Conservation (phyloP, 2,888 invertebrate species). For the Petrolisthes manimaculis region DNA sequence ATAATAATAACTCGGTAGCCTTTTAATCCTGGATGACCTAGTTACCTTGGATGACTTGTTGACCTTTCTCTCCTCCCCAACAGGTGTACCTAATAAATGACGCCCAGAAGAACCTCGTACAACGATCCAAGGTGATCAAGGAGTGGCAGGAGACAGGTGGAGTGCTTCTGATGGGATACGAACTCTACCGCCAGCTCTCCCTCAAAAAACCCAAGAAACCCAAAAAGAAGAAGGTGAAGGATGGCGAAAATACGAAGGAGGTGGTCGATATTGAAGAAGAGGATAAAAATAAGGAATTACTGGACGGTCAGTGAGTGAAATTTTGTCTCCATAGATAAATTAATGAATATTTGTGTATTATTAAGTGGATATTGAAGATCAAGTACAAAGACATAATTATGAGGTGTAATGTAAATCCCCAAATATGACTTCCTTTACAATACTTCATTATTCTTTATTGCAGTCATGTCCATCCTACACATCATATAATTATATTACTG, state of each 20-base stretch:
- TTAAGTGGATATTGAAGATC: not conserved
- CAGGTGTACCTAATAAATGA: constrained; percentile 91
- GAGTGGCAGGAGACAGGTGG: constrained; percentile 92
- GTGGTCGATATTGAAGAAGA: constrained; percentile 72
- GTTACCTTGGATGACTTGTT: not conserved
- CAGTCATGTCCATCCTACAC: no score
- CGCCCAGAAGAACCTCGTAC: constrained; percentile 89
- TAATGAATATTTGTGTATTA: constrained; percentile 4
- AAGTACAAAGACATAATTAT: no score
- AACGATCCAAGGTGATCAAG: constrained; percentile 81
- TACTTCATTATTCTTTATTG: no score
- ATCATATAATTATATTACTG: no score
- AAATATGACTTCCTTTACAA: no score
- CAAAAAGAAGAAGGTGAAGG: constrained; percentile 72
- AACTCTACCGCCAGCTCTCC: constrained; percentile 91
- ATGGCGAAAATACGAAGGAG: constrained; percentile 52
- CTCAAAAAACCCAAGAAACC: constrained; percentile 80
- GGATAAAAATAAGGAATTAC: constrained; percentile 74
- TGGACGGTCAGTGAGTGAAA: constrained; percentile 75
- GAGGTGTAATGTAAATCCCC: no score
- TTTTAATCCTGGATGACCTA: no score
- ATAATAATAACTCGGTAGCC: not conserved
- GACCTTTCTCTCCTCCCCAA: not conserved
- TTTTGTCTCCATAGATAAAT: not conserved
- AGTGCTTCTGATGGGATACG: constrained; percentile 96